Base-by-base conservation (phyloP, 1,140 invertebrate species). In the Parapsyche elsis region DNA sequence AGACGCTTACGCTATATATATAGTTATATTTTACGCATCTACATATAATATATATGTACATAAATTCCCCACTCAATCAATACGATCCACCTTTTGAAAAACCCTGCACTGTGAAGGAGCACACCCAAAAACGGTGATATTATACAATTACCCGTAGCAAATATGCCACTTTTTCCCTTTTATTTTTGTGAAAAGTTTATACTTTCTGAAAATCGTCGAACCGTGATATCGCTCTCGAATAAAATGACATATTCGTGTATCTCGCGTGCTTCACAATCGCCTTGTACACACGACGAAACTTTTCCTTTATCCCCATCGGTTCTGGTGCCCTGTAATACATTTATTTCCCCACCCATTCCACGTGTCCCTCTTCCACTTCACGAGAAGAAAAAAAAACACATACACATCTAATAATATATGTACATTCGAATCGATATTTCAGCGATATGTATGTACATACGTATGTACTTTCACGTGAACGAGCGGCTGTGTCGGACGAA, bases 201-300 rank as follows among this genome's bases (percentile, higher is more conserved):
- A 53, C 49, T 53, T 53, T 53, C 49, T 53, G 12, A 53, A 38
- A 53, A 14, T 53, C 49, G 49, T 1, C 16, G 49, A 53, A 53
- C 49, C 49, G 49, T 53, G 49, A 53, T 12, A 53, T 53, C 49
- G 49, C 16, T 12, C 16, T 16, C 16, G 49, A 53, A 53, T 53
- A 53, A 53, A 53, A 53, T 53, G 49, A 53, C 49, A 53, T 53
- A 53, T 53, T 53, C 49, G 49, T 14, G 49, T 53, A 53, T 53
- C 10, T 53, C 16, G 10, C 49, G 10, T 53, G 16, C 16, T 53
- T 53, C 49, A 14, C 49, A 53, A 53, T 53, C 49, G 12, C 16
- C 49, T 14, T 53, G 16, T 12, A 53, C 49, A 53, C 16, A 53
- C 16, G 49, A 53, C 16, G 16, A 53, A 53, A 53, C 49, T 53